Base-by-base conservation (phyloP, 2,888 invertebrate genomes). In the Oxystoma pomonae region DNA sequence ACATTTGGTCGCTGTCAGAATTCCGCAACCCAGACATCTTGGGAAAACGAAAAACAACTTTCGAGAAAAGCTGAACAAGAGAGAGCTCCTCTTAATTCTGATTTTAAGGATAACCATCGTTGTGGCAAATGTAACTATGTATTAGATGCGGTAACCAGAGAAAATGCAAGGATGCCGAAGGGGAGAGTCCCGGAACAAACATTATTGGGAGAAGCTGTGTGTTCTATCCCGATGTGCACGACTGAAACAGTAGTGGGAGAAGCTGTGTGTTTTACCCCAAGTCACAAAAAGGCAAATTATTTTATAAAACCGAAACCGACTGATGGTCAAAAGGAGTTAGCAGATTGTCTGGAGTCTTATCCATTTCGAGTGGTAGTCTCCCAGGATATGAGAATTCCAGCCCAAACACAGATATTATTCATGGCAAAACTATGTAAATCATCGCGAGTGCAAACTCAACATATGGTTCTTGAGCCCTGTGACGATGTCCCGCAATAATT, bases 361-460 rank as follows among this genome's bases (percentile, higher is more conserved):
- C 35, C 35, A 35, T 35, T 35, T 12, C 35, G 12, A 12, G 35
- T 35, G 12, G 35, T 35, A 12, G 35, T 35, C 35, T 35, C 35
- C 16, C 2, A 50, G 50, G 58, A 58, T 16, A 1, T 51, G 12
- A 17, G 1, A 16, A 58, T 51, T 51, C 19, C 58, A 3, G 7
- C 49, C 1, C 20, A n/a, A 51, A 20, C 19, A 16, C 20, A 59
- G 5, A 20, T 20, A 1, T 17, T 59, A 16, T 59, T 49, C 19
- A 17, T n/a, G 20, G 52, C 52, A 16, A 59, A 49, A 49, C 20
- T 59, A n/a, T 19, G 58, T 2, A 51, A 51, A 22, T 3, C 16
- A 50, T 58, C 58, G 19, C 35, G 58, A 51, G 58, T 51, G 9
- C 35, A 17, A 50, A 51, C 58, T 58, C 58, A 50, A n/a, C 58